These are phyloP conservation scores for Nephila pilipes DNA, from an alignment of 1,140 invertebrate species.

Conservation along the genomic window DNA sequence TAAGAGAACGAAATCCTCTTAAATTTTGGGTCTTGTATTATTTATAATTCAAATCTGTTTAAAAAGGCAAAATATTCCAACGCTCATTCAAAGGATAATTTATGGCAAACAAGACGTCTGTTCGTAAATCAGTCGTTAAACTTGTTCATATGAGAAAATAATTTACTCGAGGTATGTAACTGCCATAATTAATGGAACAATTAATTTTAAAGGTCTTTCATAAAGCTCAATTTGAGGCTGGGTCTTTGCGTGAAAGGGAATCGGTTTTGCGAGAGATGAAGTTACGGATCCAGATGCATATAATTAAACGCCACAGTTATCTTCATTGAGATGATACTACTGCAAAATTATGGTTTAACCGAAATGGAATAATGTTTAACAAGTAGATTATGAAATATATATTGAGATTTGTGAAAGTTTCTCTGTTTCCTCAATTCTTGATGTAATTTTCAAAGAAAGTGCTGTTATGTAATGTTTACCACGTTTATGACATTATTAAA, in stretches of 20 bases:
- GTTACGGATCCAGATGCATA: neutral
- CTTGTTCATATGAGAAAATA: neutral
- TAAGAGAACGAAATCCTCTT: neutral
- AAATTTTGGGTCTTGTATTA: neutral
- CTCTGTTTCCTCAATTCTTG: too few relatives aligned
- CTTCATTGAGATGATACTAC: neutral
- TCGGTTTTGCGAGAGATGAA: neutral
- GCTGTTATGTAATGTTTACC: too few relatives aligned
- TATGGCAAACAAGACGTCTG: neutral
- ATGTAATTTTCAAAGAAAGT: too few relatives aligned
- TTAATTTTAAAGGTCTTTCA: constrained; percentile 5
- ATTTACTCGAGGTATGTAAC: neutral
- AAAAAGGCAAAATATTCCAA: neutral
- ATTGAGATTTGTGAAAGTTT: neutral
- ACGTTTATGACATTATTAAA: too few relatives aligned
- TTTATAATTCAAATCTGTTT: neutral
- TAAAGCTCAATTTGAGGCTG: neutral
- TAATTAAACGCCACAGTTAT: neutral
- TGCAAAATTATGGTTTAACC: neutral
- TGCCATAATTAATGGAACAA: constrained; percentile 22
- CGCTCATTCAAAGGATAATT: neutral
- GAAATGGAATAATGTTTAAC: neutral
- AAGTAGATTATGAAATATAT: constrained; percentile 78
- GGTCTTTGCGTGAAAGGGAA: neutral
- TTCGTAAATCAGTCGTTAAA: neutral